Conservation (phyloP, 2,797 vertebrate genomes). For the Ctenopoma multispine region DNA sequence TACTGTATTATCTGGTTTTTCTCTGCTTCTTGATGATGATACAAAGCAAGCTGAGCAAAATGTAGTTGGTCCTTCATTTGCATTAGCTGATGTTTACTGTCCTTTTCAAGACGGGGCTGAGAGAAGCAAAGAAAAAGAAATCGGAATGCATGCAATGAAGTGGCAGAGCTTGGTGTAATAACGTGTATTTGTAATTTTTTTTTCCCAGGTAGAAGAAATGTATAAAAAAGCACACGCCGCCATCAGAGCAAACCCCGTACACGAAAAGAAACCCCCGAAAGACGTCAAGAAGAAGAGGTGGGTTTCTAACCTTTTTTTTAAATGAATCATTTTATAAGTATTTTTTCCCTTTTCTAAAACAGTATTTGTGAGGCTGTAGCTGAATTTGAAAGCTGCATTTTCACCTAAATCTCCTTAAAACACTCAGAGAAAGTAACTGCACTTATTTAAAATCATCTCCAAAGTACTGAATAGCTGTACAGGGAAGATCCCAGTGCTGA, state of each 20-base stretch:
- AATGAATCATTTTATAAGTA: too few relatives aligned
- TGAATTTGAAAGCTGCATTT: neutral
- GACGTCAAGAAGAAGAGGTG: constrained; percentile 98
- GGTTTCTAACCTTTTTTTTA: constrained; percentile 14
- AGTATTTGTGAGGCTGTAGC: neutral
- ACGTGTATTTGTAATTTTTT: accelerated
- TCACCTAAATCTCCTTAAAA: neutral
- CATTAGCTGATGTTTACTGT: constrained; percentile 76
- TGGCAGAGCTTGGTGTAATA: accelerated
- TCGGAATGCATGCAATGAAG: accelerated
- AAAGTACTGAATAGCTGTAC: constrained; percentile 1
- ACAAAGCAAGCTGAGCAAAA: constrained; percentile 76
- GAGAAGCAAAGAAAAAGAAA: constrained; percentile 61
- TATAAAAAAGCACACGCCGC: constrained; percentile 95
- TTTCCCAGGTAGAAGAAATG: constrained; percentile 92
- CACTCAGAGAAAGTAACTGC: neutral
- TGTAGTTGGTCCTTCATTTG: constrained; percentile 86
- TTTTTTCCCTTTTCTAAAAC: neutral
- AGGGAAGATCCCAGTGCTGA: constrained; percentile 19
- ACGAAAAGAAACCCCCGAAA: constrained; percentile 95
- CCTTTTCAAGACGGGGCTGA: constrained; percentile 84
- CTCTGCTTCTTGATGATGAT: constrained; percentile 77
- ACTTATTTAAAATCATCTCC: neutral
- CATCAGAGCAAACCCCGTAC: constrained; percentile 93
- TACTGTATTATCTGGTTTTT: constrained; percentile 36